Base-by-base conservation (phyloP, 2,113 vertebrate genomes). In the Fregata magnificens region DNA sequence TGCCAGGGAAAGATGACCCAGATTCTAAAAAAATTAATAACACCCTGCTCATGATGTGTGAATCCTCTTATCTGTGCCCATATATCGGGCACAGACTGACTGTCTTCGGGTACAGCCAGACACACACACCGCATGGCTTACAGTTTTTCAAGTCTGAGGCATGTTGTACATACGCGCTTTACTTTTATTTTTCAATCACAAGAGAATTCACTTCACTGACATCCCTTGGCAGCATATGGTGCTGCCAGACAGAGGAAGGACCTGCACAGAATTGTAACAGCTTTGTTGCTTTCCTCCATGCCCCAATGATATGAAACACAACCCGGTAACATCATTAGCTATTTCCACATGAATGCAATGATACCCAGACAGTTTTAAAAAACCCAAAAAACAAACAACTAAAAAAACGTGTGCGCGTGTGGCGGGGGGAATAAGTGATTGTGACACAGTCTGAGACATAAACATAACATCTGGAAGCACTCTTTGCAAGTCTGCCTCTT, bases 401-500 rank as follows among this genome's bases (percentile, higher is more conserved):
- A 3, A 5, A 16, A 71, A 44, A 55, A 38, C 0, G 16, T 2
- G 24, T 6, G 22, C 4, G 2, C 28, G 2, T 47, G 72, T 49
- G 82, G 90, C 0, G 24, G 11, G 13, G 67, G 69, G 32, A 31
- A 21, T 24, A n/a, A 92, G 80, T 2, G 74, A 24, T 58, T 70
- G 73, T 28, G 49, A 77, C 90, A 56, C 28, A 13, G 32, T 62
- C 67, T 28, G 40, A 32, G 61, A 50, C 65, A 77, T 18, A 65
- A 38, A 3, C 12, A 45, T 36, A 82, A 85, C 93, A 90, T 94
- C 71, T 82, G 93, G 82, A 61, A 94, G 66, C 77, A 58, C 56
- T 88, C 56, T 47, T 24, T 66, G 85, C 11, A 14, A 88, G 96
- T 82, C 91, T 95, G 86, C 86, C 81, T 83, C 91, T 88, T 79